Base-by-base conservation (phyloP, 2,888 invertebrate species). In the Synergus japonicus region DNA sequence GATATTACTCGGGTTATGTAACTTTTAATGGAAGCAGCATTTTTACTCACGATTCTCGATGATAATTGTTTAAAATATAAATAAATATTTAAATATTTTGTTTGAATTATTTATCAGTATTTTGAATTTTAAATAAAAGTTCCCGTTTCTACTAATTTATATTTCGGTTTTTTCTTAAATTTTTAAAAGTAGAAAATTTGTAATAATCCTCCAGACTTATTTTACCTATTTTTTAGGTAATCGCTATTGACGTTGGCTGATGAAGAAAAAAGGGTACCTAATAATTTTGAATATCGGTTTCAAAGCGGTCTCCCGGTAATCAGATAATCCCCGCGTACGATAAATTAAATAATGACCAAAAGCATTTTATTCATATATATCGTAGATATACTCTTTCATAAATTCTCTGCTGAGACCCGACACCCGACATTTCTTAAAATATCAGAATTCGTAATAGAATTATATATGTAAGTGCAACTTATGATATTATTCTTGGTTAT, bases 281-380 rank as follows among this genome's bases (percentile, higher is more conserved):
- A 67, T 67, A 46, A 22, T 44, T 67, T 67, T 46, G 22, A 67
- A 67, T 29, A 67, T 67, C 67, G 67, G 29, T 67, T 67, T 67
- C 15, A 46, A 67, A 46, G 67, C 44, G 46, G 67, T 46, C 46
- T 67, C 18, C 15, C 7, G 67, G 46, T 67, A 46, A 67, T 67
- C 67, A 49, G 49, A 49, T 49, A n/a, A 49, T 49, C 15, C 49
- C 22, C 46, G 13, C 22, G 22, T 22, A 46, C 18, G 44, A 67
- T 29, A 46, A 67, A 46, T 67, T 46, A 67, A 29, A 46, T 41
- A 29, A 46, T 67, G 67, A 18, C 67, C 67, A 67, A 22, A 67
- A 67, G 46, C 67, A 67, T 67, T 67, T 67, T 67, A 67, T 44
- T 67, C 67, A 67, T 67, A 67, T 67, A 67, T 29, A 37, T 65